Evolutionary conservation across 2,888 invertebrate species (phyloP).

Genomic region (Dicyrtomina minuta): DNA sequence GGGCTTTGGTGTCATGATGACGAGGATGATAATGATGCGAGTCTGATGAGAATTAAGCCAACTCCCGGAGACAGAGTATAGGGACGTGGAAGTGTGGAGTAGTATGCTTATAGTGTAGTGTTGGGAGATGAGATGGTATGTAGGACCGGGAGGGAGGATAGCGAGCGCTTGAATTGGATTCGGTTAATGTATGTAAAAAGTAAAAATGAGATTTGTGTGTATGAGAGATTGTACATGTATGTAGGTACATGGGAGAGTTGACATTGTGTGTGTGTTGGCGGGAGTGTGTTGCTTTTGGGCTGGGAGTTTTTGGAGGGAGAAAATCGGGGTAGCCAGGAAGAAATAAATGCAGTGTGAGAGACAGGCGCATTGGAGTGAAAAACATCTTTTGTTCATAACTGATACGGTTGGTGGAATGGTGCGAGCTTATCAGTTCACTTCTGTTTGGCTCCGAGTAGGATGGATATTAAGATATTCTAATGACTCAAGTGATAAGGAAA

Average conservation of each 20-base stretch:
- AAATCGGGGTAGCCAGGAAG: background rate
- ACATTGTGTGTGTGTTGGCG: background rate
- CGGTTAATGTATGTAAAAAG: background rate
- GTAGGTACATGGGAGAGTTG: too few species aligned
- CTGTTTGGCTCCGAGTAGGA: conserved; percentile 54
- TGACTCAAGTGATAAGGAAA: conserved; percentile 55
- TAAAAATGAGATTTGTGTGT: background rate
- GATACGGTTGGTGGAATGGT: conserved; percentile 46
- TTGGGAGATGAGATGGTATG: too few species aligned
- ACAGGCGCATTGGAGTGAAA: conserved; percentile 45
- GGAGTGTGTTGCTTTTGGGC: background rate
- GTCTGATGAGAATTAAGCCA: too few species aligned
- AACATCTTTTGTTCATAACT: conserved; percentile 50
- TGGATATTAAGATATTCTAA: conserved; percentile 57
- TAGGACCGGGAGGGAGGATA: background rate
- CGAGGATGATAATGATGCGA: too few species aligned
- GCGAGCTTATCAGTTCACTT: conserved; percentile 52
- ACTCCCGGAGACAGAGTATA: too few species aligned
- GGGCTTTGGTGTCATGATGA: too few species aligned
- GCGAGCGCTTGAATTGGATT: background rate
- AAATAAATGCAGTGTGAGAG: conserved; percentile 34
- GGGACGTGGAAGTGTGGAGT: too few species aligned
- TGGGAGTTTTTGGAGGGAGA: too few species aligned
- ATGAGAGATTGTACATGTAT: background rate
- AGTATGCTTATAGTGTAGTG: too few species aligned